phyloP scores from a whole-genome alignment of 2,113 vertebrate species.

The Oryctolagus cuniculus region DNA sequence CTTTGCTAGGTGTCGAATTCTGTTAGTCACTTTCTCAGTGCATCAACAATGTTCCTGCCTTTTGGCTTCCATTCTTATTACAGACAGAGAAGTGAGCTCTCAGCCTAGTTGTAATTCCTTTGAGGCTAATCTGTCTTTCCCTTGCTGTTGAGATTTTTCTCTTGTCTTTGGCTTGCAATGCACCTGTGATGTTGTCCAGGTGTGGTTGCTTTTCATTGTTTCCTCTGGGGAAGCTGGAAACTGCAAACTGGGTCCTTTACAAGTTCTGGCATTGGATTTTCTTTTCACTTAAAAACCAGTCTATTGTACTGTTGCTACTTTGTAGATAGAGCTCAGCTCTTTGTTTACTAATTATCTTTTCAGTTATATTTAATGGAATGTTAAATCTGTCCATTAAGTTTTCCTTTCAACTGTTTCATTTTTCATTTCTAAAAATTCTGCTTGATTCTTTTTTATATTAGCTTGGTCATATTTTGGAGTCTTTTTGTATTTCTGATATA shows the following conservation, averaged over 20 bases:
- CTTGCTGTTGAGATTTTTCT: neutral
- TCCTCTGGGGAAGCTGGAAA: neutral
- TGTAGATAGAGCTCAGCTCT: neutral
- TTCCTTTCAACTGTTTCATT: neutral
- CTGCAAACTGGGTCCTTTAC: neutral
- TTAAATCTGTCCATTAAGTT: conserved; percentile 10
- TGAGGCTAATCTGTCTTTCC: conserved; percentile 18
- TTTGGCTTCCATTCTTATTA: neutral
- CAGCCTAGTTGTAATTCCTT: neutral
- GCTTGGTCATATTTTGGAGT: conserved; percentile 9
- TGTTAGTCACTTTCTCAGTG: neutral
- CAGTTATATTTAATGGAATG: neutral
- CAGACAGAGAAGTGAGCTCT: neutral
- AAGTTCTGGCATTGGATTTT: conserved; percentile 17
- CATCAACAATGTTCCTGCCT: neutral
- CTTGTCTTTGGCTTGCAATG: neutral
- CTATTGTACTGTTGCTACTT: neutral
- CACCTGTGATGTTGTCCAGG: neutral
- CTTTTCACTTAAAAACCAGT: conserved; percentile 30
- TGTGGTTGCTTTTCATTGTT: conserved; percentile 30
- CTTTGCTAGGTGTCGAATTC: neutral
- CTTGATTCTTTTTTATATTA: conserved; percentile 22
- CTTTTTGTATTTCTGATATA: neutral
- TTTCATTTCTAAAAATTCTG: conserved; percentile 57
- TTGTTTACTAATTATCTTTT: conserved; percentile 20